A percentile compares a stretch with the other conserved stretches of the same genome.
Conservation (phyloP, 2,113 vertebrate genomes). For the Dissostichus mawsoni region DNA sequence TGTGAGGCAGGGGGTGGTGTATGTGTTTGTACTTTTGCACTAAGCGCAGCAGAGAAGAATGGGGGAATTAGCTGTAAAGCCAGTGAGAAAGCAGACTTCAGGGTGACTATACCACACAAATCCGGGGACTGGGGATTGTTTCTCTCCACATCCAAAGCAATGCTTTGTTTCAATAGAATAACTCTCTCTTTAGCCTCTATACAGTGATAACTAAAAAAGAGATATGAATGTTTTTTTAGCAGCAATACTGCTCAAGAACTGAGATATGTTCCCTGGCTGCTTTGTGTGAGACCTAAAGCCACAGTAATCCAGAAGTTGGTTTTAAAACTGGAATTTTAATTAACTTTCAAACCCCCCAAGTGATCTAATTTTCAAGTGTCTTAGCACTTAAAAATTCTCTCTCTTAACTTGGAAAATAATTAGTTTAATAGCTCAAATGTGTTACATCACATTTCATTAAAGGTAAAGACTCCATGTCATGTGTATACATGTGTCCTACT, state of each 20-base stretch:
- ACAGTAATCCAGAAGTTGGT: slow-evolving; percentile 4
- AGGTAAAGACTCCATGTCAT: background rate
- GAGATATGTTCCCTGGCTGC: background rate
- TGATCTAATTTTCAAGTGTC: slow-evolving; percentile 20
- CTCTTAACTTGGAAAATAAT: background rate
- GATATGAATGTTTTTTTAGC: background rate
- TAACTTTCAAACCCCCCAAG: slow-evolving; percentile 3
- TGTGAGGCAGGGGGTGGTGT: slow-evolving; percentile 68
- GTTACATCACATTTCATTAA: background rate
- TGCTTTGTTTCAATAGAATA: slow-evolving; percentile 25
- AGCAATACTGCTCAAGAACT: background rate
- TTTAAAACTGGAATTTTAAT: slow-evolving; percentile 21
- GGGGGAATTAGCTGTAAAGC: slow-evolving; percentile 69
- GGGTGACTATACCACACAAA: slow-evolving; percentile 67
- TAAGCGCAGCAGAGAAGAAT: slow-evolving; percentile 70
- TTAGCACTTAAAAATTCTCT: background rate
- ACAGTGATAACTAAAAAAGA: background rate
- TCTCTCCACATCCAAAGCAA: slow-evolving; percentile 34
- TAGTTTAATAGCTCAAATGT: background rate
- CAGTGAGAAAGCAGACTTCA: slow-evolving; percentile 65
- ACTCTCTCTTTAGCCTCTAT: background rate
- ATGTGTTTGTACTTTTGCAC: slow-evolving; percentile 72
- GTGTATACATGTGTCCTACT: too few relatives aligned
- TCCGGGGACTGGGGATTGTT: slow-evolving; percentile 53
- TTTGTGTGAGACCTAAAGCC: slow-evolving; percentile 11